Percentiles rank a stretch among this genome's conserved stretches.
phyloP scores from a whole-genome alignment of 2,113 vertebrate genomes.

The Willisornis vidua region DNA sequence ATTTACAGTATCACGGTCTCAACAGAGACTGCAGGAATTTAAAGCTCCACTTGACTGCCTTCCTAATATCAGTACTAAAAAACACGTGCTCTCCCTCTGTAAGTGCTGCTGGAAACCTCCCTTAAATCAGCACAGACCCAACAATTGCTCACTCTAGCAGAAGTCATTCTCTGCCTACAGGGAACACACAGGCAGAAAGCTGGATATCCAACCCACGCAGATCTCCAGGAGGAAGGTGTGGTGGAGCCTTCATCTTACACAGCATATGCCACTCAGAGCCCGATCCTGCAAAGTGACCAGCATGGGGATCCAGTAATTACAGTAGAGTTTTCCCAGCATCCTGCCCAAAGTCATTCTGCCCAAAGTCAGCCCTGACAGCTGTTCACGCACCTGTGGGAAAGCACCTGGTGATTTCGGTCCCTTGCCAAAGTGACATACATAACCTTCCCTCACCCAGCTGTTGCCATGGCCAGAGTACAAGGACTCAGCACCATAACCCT shows the following conservation, averaged over 20 bases:
- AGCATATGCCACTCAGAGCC: no score
- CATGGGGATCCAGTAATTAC: fast-evolving
- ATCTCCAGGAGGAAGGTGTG: neutral
- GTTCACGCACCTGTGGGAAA: neutral
- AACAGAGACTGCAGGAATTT: neutral
- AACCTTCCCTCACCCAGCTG: no score
- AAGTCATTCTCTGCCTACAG: neutral
- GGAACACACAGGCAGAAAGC: neutral
- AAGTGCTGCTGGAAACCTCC: neutral
- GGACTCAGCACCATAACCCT: no score
- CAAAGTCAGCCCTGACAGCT: neutral
- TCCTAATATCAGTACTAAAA: neutral
- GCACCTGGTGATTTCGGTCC: neutral
- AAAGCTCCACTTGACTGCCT: neutral
- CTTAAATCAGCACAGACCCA: neutral
- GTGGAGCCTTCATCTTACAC: fast-evolving
- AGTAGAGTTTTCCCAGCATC: neutral
- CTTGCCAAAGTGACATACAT: neutral
- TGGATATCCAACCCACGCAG: neutral
- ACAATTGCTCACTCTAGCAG: neutral
- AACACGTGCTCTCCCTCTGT: neutral
- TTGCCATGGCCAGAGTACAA: fast-evolving
- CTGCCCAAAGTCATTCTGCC: neutral
- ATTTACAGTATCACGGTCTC: neutral
- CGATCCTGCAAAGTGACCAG: neutral